Evolutionary conservation across 2,888 invertebrate species (phyloP), one percentile per base, ranked within the genome.

Genomic region (Steinernema carpocapsae): DNA sequence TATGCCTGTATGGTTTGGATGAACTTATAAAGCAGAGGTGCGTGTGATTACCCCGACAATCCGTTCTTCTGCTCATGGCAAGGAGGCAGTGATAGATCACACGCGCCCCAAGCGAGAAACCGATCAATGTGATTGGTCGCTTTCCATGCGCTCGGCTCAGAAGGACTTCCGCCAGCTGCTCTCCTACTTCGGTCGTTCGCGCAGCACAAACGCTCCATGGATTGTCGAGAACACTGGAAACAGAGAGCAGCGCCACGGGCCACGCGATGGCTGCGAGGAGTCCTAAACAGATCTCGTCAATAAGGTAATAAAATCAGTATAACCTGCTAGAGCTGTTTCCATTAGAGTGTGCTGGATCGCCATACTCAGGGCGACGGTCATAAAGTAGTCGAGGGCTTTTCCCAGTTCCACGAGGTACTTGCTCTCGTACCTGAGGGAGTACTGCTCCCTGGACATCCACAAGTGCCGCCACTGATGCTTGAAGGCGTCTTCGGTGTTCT

Each of bases 141-240:
- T 91, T 90, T 6, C 92, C 92, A 72, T 92, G 91, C 79, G 91
- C 90, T 76, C 91, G 87, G 7, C 90, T 88, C 37, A 92, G 86
- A 45, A 92, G 88, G 19, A 92, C 91, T 76, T 91, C 91, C 1
- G 92, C 92, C 73, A 92, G 88, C 81, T 91, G 91, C 81, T 90
- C 90, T 6, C 92, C 92, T 22, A 83, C 91, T 86, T 91, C 90
- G 4, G 90, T 90, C 24, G 91, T 89, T 64, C 92, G 87, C 46
- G 91, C 88, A 52, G 91, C 90, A 84, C 92, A 92, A 1, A 92
- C 92, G 74, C 91, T 91, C 92, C 92, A 92, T 0, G 92, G 92
- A 86, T 92, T 92, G 87, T 92, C 92, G 76, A 91, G 89, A 0
- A 91, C 89, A 10, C 89, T 89, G 3, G 91, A 90, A 72, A 90